phyloP scores from a whole-genome alignment of 2,888 invertebrate species.

The Trichacis sp. region DNA sequence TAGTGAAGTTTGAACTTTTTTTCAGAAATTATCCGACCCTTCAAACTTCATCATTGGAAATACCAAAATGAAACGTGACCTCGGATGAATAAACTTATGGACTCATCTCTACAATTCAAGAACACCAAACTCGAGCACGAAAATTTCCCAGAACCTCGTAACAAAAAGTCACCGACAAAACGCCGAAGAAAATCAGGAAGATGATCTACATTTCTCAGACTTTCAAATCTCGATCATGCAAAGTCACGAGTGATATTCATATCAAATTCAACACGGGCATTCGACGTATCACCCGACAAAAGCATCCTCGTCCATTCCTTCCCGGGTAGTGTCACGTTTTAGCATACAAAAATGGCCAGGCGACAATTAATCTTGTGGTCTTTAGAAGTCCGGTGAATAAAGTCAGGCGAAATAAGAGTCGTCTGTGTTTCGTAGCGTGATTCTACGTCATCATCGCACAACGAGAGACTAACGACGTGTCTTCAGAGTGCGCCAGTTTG shows the following conservation, averaged over 20 bases:
- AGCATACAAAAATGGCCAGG: slow-evolving; percentile 10
- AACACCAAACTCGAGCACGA: too few relatives aligned
- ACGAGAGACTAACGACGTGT: slow-evolving; percentile 60
- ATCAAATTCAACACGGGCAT: neutral
- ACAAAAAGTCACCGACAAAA: too few relatives aligned
- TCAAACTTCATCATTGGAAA: too few relatives aligned
- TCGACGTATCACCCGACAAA: neutral
- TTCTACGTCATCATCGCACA: slow-evolving; percentile 54
- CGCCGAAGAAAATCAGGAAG: too few relatives aligned
- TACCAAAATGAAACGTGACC: too few relatives aligned
- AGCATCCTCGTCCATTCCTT: neutral
- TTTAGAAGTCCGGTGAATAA: slow-evolving; percentile 12
- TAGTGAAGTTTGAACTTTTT: too few relatives aligned
- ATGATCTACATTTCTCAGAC: neutral
- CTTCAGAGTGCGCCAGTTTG: slow-evolving; percentile 64
- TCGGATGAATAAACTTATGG: too few relatives aligned
- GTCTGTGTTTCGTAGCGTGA: slow-evolving; percentile 56
- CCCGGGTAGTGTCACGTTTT: neutral
- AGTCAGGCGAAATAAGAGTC: slow-evolving; percentile 17
- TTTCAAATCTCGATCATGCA: neutral
- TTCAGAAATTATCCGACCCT: too few relatives aligned
- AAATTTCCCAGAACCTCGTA: too few relatives aligned
- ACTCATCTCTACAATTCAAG: too few relatives aligned
- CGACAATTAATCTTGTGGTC: slow-evolving; percentile 33
- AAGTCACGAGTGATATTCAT: slow-evolving; percentile 1